phyloP scores from a whole-genome alignment of 2,888 invertebrate genomes.

The Stegophylla sp. region DNA sequence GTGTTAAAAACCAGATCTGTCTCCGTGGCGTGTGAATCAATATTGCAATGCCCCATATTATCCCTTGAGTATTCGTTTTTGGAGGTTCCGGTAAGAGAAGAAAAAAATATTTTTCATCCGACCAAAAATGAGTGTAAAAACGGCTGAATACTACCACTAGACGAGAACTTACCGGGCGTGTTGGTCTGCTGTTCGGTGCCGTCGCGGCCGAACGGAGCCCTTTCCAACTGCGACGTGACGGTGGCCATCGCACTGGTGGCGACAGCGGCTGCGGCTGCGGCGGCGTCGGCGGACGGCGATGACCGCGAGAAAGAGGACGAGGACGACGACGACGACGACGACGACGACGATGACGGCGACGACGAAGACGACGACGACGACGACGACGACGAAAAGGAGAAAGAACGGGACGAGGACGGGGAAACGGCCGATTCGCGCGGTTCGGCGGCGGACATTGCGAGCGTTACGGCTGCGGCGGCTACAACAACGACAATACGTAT shows the following conservation, averaged over 20 bases:
- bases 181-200: conserved; percentile 52
- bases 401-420: not conserved
- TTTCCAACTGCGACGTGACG: conserved; percentile 50
- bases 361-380: not conserved
- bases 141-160: no score
- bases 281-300: not conserved
- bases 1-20: no score
- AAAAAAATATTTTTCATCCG: no score
- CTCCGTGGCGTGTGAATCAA: not conserved
- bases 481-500: conserved; percentile 56
- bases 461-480: conserved; percentile 56
- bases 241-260: not conserved
- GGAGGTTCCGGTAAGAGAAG: no score
- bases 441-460: conserved; percentile 44
- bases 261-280: not conserved
- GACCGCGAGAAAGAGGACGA: not conserved
- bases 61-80: no score
- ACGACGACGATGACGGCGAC: not conserved
- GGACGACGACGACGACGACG: not conserved
- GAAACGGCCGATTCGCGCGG: conserved; percentile 28
- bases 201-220: conserved; percentile 52
- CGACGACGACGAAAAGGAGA: not conserved
- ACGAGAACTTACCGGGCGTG: conserved; percentile 41
- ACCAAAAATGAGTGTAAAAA: no score
- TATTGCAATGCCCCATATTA: not conserved